Evolutionary conservation across 2,888 invertebrate species (phyloP), one percentile per base, ranked within the genome.

Genomic region (Eudemis profundana): DNA sequence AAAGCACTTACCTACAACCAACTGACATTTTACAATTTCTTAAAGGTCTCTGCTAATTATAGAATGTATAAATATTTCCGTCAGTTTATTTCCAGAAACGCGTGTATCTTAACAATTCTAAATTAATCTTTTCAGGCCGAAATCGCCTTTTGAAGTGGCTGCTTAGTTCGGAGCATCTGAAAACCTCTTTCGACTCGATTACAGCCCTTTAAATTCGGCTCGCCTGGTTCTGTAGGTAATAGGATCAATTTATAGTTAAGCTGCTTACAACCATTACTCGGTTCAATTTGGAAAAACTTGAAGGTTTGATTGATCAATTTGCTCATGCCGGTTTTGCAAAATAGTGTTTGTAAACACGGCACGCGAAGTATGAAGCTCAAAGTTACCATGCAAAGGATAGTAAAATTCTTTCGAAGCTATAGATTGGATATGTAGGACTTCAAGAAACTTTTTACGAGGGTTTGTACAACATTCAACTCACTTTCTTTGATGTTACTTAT

Each of bases 161-260:
- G 46, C 46, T 46, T 21, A 21, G 46, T 21, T 46, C 21, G 21
- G 19, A 19, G 46, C 3, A 42, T 46, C 46, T 46, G 44, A 21
- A 46, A 46, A 49, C 8, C 49, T 8, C n/a, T 49, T 40, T 49
- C 49, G 27, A 15, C 49, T 49, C 49, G 23, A 49, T 49, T 49
- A 49, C 27, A 29, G 23, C 15, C 49, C 15, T 14, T 49, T 49
- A 14, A 23, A 49, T 3, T 15, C 49, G 14, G 14, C 15, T 40
- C 40, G 4, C 14, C 29, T 15, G 49, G 29, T 29, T 49, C 10
- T 27, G 14, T 15, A 14, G 40, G 40, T 14, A 29, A 29, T 29
- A 46, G 46, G 46, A 46, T 46, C 46, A 21, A 12, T 49, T 14
- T 49, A n/a, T n/a, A n/a, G n/a, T n/a, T n/a, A 49, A 49, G 29